phyloP scores from a whole-genome alignment of 2,113 vertebrate genomes.

The Chionis minor region DNA sequence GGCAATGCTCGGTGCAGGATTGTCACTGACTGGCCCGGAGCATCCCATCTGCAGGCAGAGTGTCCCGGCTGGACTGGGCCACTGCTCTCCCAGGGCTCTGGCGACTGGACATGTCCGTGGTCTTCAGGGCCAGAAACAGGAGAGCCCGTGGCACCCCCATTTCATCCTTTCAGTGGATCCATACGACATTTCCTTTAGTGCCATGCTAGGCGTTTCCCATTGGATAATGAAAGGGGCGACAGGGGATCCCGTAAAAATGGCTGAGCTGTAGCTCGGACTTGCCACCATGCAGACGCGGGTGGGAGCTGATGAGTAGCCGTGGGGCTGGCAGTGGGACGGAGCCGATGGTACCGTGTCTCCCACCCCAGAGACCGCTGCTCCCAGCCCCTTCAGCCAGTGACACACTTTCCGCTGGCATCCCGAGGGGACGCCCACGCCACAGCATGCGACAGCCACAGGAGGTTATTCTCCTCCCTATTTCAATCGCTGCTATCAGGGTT shows the following conservation, averaged over 20 bases:
- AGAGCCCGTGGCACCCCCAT: background rate
- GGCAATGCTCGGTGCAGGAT: background rate
- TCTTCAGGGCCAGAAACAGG: background rate
- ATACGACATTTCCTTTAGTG: background rate
- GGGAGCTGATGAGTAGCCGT: background rate
- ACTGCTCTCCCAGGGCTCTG: background rate
- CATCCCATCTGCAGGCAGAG: fast-evolving
- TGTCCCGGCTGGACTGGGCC: background rate
- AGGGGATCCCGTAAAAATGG: fast-evolving
- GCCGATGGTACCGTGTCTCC: background rate
- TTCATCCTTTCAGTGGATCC: background rate
- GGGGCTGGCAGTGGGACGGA: background rate
- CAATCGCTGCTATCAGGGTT: fast-evolving
- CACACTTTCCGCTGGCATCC: fast-evolving
- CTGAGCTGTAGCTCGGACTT: background rate
- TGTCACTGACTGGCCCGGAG: background rate
- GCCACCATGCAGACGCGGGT: fast-evolving
- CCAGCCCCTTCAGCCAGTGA: fast-evolving
- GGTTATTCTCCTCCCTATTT: background rate
- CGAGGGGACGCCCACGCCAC: too few relatives aligned
- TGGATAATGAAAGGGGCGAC: background rate
- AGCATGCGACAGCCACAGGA: background rate
- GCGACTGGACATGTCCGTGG: fast-evolving
- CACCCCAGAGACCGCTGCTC: fast-evolving
- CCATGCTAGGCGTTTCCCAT: background rate